Evolutionary conservation across 2,113 vertebrate species (phyloP).

Genomic region (Nothobranchius furzeri): DNA sequence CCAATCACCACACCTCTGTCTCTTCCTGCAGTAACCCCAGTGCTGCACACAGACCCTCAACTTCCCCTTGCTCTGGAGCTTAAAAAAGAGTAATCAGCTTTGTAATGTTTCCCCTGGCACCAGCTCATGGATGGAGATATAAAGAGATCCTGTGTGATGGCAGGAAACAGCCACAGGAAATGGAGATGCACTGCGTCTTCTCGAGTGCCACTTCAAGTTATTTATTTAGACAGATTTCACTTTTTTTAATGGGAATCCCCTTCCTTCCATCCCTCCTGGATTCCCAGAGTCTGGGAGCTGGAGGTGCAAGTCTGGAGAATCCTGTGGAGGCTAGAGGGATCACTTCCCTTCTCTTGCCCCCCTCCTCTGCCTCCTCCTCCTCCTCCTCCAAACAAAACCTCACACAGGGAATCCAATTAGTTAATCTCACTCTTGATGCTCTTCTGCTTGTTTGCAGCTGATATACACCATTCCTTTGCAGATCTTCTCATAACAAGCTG

Average conservation of each 20-base stretch:
- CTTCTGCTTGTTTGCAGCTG: slow-evolving; percentile 64
- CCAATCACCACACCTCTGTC: slow-evolving; percentile 59
- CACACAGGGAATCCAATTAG: slow-evolving; percentile 78
- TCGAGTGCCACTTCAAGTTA: slow-evolving; percentile 73
- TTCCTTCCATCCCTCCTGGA: slow-evolving; percentile 47
- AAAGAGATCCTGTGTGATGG: slow-evolving; percentile 52
- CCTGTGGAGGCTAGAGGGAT: slow-evolving; percentile 64
- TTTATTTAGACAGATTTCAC: slow-evolving; percentile 70
- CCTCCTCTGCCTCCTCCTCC: neutral
- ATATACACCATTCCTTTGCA: slow-evolving; percentile 79
- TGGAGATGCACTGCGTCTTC: slow-evolving; percentile 60
- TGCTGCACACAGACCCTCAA: slow-evolving; percentile 22
- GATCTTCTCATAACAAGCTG: slow-evolving; percentile 86
- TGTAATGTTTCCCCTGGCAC: slow-evolving; percentile 51
- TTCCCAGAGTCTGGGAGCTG: slow-evolving; percentile 41
- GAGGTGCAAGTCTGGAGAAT: slow-evolving; percentile 57
- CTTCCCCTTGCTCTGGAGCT: slow-evolving; percentile 37
- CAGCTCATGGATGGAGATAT: slow-evolving; percentile 58
- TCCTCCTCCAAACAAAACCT: slow-evolving; percentile 52
- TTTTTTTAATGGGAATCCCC: slow-evolving; percentile 63
- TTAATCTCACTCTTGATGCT: slow-evolving; percentile 83
- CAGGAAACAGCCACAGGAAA: slow-evolving; percentile 75
- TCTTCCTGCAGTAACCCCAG: slow-evolving; percentile 51
- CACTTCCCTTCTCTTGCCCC: slow-evolving; percentile 44
- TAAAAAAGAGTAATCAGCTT: slow-evolving; percentile 39